These are phyloP conservation scores for Tragelaphus strepsiceros DNA, from an alignment of 2,113 vertebrate genomes.

Conservation along the genomic window DNA sequence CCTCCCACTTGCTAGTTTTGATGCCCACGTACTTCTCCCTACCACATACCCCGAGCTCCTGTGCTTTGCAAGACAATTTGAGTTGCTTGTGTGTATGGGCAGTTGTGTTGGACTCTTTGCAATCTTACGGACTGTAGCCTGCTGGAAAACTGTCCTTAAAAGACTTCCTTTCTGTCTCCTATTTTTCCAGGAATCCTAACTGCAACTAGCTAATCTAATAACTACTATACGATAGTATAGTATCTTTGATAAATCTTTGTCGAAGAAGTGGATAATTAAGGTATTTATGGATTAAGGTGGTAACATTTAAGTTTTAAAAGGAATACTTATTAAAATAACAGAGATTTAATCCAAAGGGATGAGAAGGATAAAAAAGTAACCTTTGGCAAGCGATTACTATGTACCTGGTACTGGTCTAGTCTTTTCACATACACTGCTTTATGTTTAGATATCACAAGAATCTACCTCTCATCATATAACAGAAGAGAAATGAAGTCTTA, in stretches of 20 bases:
- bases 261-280: neutral
- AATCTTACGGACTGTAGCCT: neutral
- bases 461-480: neutral
- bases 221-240: neutral
- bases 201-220: neutral
- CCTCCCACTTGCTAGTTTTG: neutral
- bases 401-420: neutral
- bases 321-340: neutral
- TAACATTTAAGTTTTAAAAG: neutral
- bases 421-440: neutral
- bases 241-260: neutral
- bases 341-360: neutral
- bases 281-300: neutral
- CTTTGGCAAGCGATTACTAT: neutral
- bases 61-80: neutral
- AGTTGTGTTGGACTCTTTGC: neutral
- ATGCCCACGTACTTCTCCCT: neutral
- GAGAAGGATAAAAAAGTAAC: neutral
- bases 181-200: neutral
- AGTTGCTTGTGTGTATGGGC: neutral
- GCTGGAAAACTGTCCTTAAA: neutral
- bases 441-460: neutral
- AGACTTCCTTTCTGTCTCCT: neutral
- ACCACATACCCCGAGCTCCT: neutral
- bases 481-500: neutral